Evolutionary conservation across 1,140 invertebrate genomes (phyloP).

Genomic region (Helicoverpa zea): DNA sequence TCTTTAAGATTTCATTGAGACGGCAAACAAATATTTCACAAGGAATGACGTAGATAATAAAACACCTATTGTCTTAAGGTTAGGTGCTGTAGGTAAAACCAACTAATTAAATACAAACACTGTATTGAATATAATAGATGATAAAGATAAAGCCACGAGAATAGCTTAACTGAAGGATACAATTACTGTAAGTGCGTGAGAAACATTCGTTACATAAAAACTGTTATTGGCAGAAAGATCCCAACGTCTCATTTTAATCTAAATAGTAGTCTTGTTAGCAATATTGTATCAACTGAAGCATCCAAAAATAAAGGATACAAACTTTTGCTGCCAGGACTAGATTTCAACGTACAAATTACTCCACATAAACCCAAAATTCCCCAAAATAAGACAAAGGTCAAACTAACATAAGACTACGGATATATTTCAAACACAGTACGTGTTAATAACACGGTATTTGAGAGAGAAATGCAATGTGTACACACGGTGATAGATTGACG

Average conservation of each 20-base stretch:
- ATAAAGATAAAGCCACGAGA: conserved; percentile 24
- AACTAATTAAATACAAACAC: conserved; percentile 18
- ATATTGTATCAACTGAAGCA: not conserved
- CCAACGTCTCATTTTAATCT: not conserved
- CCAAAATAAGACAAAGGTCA: not conserved
- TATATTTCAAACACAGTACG: conserved; percentile 23
- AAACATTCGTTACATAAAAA: conserved; percentile 12
- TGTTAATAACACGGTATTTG: conserved; percentile 30
- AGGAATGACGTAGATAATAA: conserved; percentile 19
- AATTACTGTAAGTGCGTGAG: conserved; percentile 3
- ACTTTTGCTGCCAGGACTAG: too few relatives aligned
- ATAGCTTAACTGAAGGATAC: conserved; percentile 27
- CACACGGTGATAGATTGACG: conserved; percentile 47
- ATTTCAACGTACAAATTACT: not conserved
- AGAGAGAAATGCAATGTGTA: conserved; percentile 38
- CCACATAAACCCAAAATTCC: not conserved
- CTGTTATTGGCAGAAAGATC: not conserved
- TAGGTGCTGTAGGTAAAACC: not conserved
- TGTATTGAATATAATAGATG: conserved; percentile 23
- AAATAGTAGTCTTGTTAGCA: not conserved
- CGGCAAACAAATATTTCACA: conserved; percentile 5
- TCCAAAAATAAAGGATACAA: not conserved
- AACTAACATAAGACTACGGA: not conserved
- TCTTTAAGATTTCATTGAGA: not conserved
- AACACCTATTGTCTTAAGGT: conserved; percentile 4